Conservation (phyloP, 1,140 invertebrate genomes). For the Leptoteleia sp. region DNA sequence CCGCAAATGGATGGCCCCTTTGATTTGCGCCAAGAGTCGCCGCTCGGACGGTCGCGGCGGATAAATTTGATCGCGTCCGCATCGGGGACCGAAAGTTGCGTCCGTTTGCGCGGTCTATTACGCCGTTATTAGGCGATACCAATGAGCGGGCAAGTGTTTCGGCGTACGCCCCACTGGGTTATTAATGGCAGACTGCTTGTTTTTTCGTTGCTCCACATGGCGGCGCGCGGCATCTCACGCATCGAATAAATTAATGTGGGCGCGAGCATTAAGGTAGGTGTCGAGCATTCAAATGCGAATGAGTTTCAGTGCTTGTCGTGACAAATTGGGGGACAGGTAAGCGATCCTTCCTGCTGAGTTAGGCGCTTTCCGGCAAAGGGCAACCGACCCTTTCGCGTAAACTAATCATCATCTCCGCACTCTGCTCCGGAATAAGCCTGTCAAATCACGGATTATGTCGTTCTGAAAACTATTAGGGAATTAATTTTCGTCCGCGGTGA, state of each 20-base stretch:
- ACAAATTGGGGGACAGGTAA: conserved; percentile 73
- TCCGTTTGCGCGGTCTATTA: conserved; percentile 71
- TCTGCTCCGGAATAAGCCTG: conserved; percentile 41
- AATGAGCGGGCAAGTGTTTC: conserved; percentile 72
- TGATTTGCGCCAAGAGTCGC: conserved; percentile 27
- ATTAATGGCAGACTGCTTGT: conserved; percentile 75
- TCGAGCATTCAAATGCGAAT: conserved; percentile 72
- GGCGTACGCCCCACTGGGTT: conserved; percentile 74
- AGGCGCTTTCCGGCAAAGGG: conserved; percentile 49
- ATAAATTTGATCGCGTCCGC: not conserved
- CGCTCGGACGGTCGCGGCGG: not conserved
- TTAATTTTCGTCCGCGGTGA: not conserved
- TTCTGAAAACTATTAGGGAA: conserved; percentile 27
- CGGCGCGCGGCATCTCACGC: conserved; percentile 62
- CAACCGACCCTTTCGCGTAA: conserved; percentile 55
- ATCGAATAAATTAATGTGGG: conserved; percentile 73
- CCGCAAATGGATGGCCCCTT: conserved; percentile 16
- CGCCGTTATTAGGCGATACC: conserved; percentile 75
- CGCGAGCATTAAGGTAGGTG: conserved; percentile 70
- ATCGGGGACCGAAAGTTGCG: conserved; percentile 7
- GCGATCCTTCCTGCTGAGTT: conserved; percentile 63
- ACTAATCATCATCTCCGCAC: conserved; percentile 54
- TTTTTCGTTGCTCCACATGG: conserved; percentile 68
- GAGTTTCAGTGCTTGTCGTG: conserved; percentile 64
- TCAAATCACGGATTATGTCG: conserved; percentile 50